These are phyloP conservation scores for Eupithecia subfuscata DNA, from an alignment of 2,888 invertebrate species.

Conservation along the genomic window DNA sequence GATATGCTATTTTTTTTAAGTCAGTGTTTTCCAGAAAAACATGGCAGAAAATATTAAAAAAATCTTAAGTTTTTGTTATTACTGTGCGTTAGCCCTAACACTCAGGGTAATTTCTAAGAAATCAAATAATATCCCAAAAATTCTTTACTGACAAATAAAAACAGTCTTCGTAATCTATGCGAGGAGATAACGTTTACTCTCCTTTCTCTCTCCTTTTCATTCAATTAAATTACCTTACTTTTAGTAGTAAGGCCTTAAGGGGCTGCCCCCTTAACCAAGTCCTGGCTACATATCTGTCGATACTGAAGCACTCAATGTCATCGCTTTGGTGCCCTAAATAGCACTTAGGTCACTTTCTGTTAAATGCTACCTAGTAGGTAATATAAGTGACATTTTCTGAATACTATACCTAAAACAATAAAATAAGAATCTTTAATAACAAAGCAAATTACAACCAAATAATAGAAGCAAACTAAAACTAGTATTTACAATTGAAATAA, in stretches of 20 bases:
- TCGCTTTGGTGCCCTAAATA: conserved; percentile 41
- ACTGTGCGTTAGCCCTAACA: too few species aligned
- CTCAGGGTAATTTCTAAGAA: too few species aligned
- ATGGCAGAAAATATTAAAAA: background rate
- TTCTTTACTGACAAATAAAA: background rate
- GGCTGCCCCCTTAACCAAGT: too few species aligned
- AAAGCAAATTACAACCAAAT: too few species aligned
- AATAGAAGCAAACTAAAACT: too few species aligned
- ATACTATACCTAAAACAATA: too few species aligned
- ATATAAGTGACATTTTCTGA: background rate
- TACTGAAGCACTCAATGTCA: conserved; percentile 41
- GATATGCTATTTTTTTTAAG: too few species aligned
- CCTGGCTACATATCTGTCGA: conserved; percentile 12
- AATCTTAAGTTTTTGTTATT: background rate
- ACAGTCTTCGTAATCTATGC: background rate
- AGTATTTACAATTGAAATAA: too few species aligned
- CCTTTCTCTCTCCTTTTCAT: background rate
- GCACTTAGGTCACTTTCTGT: conserved; percentile 37
- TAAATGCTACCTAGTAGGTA: conserved; percentile 26
- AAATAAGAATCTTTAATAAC: background rate
- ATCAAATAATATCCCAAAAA: too few species aligned
- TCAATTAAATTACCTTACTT: background rate
- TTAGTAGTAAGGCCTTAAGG: background rate
- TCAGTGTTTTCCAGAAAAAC: too few species aligned
- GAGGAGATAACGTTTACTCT: background rate